phyloP scores from a whole-genome alignment of 2,888 invertebrate species.

The Hermaeophaga mercurialis region DNA sequence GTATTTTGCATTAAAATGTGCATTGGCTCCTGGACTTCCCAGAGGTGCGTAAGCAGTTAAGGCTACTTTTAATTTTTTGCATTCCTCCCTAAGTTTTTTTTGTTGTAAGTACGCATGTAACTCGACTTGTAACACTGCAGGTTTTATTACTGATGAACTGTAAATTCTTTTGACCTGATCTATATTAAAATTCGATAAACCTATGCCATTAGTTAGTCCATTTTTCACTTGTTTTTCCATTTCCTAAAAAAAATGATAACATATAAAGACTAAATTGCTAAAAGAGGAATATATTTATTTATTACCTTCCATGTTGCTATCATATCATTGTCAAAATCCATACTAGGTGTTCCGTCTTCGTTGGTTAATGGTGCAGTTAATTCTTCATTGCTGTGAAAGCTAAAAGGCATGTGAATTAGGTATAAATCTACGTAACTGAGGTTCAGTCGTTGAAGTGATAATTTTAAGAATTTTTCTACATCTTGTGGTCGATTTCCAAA shows the following conservation, averaged over 20 bases:
- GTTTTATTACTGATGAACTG: conserved; percentile 66
- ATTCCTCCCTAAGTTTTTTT: conserved; percentile 65
- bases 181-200: conserved; percentile 79
- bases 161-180: conserved; percentile 70
- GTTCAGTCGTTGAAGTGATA: conserved; percentile 68
- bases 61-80: conserved; percentile 66
- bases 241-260: conserved; percentile 65
- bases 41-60: conserved; percentile 75
- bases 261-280: too few relatives aligned
- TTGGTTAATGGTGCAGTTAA: conserved; percentile 63
- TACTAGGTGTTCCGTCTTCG: conserved; percentile 64
- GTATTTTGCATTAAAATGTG: conserved; percentile 67
- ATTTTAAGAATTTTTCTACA: conserved; percentile 68
- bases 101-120: conserved; percentile 80
- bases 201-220: conserved; percentile 72
- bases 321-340: conserved; percentile 69
- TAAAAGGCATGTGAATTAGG: conserved; percentile 78
- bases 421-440: conserved; percentile 78
- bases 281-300: too few relatives aligned
- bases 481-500: conserved; percentile 70
- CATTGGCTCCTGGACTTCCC: conserved; percentile 73
- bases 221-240: conserved; percentile 70
- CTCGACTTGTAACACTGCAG: conserved; percentile 76
- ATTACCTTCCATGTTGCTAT: conserved; percentile 74
- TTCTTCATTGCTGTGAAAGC: conserved; percentile 63